phyloP scores from a whole-genome alignment of 1,140 invertebrate species.

The Penaeus chinensis region DNA sequence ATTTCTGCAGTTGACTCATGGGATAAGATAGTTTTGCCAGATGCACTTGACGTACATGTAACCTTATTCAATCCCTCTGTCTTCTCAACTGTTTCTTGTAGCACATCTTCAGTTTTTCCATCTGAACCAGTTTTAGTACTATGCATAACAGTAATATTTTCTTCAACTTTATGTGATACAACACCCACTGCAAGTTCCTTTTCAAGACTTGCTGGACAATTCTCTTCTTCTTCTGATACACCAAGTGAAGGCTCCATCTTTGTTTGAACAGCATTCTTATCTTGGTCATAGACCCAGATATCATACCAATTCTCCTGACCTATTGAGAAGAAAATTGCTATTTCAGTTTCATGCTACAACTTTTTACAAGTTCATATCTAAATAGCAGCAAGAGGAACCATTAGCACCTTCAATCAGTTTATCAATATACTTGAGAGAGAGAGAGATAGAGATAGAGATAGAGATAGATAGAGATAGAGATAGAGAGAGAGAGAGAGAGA shows the following conservation, averaged over 20 bases:
- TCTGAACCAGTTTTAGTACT: too few relatives aligned
- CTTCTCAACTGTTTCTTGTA: too few relatives aligned
- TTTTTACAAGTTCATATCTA: neutral
- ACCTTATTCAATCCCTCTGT: too few relatives aligned
- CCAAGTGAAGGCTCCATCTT: neutral
- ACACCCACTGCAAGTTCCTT: slow-evolving; percentile 30
- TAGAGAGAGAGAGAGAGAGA: too few relatives aligned
- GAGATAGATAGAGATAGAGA: too few relatives aligned
- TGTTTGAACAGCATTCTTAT: slow-evolving; percentile 3
- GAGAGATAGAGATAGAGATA: too few relatives aligned
- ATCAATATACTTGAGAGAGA: too few relatives aligned
- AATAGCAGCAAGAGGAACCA: neutral
- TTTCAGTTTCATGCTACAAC: neutral
- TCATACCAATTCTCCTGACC: slow-evolving; percentile 58
- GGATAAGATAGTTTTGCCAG: too few relatives aligned
- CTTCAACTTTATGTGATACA: slow-evolving; percentile 22
- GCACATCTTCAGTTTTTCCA: too few relatives aligned
- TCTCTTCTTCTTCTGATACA: neutral
- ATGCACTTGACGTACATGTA: too few relatives aligned
- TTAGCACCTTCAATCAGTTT: too few relatives aligned
- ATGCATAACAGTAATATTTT: slow-evolving; percentile 42
- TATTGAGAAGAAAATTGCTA: slow-evolving; percentile 3
- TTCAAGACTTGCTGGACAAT: slow-evolving; percentile 23
- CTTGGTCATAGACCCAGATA: slow-evolving; percentile 43
- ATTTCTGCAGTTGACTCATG: too few relatives aligned